Evolutionary conservation across 2,113 vertebrate genomes (phyloP), one percentile per base, ranked within the genome.

Genomic region (Sialia sialis): DNA sequence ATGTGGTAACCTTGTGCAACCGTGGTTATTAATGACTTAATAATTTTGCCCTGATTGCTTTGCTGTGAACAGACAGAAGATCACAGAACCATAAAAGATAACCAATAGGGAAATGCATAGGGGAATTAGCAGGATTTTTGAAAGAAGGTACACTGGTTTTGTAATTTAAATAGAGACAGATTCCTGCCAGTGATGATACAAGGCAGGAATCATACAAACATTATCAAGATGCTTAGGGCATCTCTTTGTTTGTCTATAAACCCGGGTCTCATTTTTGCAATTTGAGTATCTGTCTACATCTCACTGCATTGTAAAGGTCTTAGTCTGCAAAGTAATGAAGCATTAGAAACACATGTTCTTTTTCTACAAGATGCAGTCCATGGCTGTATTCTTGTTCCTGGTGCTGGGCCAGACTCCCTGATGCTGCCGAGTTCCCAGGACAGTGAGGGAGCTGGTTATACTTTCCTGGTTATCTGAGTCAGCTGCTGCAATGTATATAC

Each of bases 401-500:
- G 68, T 94, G n/a, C 46, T 26, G 66, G 44, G 91, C 89, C 95
- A 96, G 89, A 27, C 17, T 73, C 49, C 58, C 44, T 49, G 77
- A 89, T 95, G 91, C 46, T 3, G 17, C 49, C 0, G 32, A 79
- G 69, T 94, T 96, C 89, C 84, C 93, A 94, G 81, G 73, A 77
- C 89, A 81, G 73, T 52, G 67, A 88, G 86, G 32, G 89, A 92
- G 80, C 84, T 93, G 81, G 89, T 95, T 79, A 68, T 54, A 66
- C 44, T 56, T 91, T 68, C 81, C 77, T 69, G 74, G 93, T 91
- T 97, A 96, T 97, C 96, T 94, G 83, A 90, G 66, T 89, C 94
- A 97, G 93, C 93, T 94, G 89, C 93, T 94, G 94, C 94, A 96
- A 96, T 84, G 73, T 94, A 96, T 95, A 95, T 90, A 94, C 26